Evolutionary conservation across 2,797 vertebrate genomes (phyloP).

Genomic region (Hemitrygon akajei): DNA sequence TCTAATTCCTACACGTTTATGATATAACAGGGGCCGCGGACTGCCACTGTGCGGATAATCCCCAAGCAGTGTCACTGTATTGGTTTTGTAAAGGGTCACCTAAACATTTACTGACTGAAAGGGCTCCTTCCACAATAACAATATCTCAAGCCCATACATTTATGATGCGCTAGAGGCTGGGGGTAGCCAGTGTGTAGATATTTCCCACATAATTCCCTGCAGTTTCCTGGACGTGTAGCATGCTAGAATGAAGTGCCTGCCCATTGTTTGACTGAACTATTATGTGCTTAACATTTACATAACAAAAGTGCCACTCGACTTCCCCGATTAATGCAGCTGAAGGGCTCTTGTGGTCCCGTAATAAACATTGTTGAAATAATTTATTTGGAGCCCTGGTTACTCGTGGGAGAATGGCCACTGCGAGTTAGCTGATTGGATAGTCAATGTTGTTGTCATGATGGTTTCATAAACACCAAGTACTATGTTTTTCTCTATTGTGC

Average conservation of each 20-base stretch:
- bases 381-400: conserved; percentile 81
- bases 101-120: conserved; percentile 27
- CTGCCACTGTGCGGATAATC: conserved; percentile 36
- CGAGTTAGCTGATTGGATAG: conserved; percentile 50
- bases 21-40: conserved; percentile 14
- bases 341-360: conserved; percentile 84
- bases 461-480: conserved; percentile 36
- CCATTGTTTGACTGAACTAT: conserved; percentile 92
- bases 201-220: conserved; percentile 99
- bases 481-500: conserved; percentile 54
- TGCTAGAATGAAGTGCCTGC: conserved; percentile 95
- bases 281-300: conserved; percentile 99
- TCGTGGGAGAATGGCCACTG: conserved; percentile 70
- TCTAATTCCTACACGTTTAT: conserved; percentile 30
- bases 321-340: conserved; percentile 88
- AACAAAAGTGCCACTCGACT: conserved; percentile 99
- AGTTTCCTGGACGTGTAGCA: conserved; percentile 92
- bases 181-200: conserved; percentile 66
- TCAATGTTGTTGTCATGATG: conserved; percentile 36
- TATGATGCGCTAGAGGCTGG: conserved; percentile 33
- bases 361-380: conserved; percentile 97
- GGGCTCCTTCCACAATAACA: conserved; percentile 34
- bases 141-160: conserved; percentile 37
- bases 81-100: conserved; percentile 19
- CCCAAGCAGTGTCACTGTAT: conserved; percentile 29